These are phyloP conservation scores for Brachypodius melanocephalos DNA, from an alignment of 2,113 vertebrate species.

Conservation along the genomic window DNA sequence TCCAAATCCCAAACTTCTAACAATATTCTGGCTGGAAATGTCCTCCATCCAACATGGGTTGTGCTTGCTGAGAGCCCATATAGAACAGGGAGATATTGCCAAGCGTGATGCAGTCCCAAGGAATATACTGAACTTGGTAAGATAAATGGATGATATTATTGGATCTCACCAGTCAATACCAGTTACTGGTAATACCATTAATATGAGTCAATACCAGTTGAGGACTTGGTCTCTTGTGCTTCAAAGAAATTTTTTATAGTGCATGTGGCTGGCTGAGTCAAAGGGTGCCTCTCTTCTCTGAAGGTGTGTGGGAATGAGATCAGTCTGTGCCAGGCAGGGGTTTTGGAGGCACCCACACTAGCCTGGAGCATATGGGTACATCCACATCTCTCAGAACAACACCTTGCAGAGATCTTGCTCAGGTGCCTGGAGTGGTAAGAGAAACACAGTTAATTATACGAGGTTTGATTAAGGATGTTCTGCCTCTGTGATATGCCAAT, in stretches of 20 bases:
- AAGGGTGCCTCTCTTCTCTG: neutral
- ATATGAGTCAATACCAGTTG: neutral
- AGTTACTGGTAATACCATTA: neutral
- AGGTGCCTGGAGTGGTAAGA: neutral
- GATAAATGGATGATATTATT: neutral
- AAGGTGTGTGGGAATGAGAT: neutral
- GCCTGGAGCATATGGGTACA: neutral
- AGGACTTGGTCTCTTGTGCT: neutral
- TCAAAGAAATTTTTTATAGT: neutral
- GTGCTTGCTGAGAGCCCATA: neutral
- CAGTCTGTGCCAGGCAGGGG: neutral
- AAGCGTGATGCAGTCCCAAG: neutral
- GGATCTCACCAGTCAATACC: neutral
- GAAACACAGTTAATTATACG: neutral
- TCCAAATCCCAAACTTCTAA: constrained; percentile 7
- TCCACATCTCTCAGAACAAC: neutral
- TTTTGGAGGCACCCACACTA: neutral
- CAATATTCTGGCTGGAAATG: neutral
- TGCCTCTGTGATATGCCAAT: neutral
- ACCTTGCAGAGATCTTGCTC: neutral
- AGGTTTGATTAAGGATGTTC: neutral
- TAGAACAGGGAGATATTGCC: neutral
- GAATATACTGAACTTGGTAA: neutral
- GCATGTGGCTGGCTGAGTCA: neutral
- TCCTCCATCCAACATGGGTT: neutral